phyloP scores from a whole-genome alignment of 2,888 invertebrate species.

The Oscheius sp. region DNA sequence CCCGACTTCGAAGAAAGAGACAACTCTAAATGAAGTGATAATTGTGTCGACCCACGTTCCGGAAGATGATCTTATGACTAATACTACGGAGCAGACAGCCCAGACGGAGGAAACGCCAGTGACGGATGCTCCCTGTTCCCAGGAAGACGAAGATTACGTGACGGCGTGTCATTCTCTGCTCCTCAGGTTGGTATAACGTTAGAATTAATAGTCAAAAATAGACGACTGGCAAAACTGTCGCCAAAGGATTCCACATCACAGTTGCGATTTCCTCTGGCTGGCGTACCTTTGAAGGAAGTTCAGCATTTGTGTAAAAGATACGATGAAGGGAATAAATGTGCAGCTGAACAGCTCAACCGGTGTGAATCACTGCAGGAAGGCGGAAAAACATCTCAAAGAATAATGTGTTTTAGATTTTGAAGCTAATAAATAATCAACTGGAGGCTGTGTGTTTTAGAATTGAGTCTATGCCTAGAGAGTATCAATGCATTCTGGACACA shows the following conservation, averaged over 20 bases:
- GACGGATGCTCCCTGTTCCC: background rate
- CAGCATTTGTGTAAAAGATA: constrained; percentile 27
- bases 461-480: constrained; percentile 32
- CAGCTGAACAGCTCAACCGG: constrained; percentile 20
- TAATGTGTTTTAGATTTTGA: constrained; percentile 12
- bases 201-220: background rate
- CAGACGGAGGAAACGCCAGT: background rate
- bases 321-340: constrained; percentile 28
- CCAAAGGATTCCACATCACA: constrained; percentile 3
- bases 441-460: constrained; percentile 35
- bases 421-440: constrained; percentile 22
- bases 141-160: constrained; percentile 33
- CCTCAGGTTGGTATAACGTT: constrained; percentile 7
- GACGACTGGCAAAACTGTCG: constrained; percentile 12
- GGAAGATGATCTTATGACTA: background rate
- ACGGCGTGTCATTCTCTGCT: constrained; percentile 28
- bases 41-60: background rate
- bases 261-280: constrained; percentile 25
- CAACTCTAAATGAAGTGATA: background rate
- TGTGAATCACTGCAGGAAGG: constrained; percentile 24
- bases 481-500: constrained; percentile 36
- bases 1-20: background rate
- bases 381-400: background rate
- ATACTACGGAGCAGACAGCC: background rate
- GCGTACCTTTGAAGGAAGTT: constrained; percentile 3